A percentile compares a stretch with the other conserved stretches of the same genome.
These are phyloP conservation scores for Oncopeltus fasciatus DNA, from an alignment of 1,140 invertebrate genomes.

Conservation along the genomic window DNA sequence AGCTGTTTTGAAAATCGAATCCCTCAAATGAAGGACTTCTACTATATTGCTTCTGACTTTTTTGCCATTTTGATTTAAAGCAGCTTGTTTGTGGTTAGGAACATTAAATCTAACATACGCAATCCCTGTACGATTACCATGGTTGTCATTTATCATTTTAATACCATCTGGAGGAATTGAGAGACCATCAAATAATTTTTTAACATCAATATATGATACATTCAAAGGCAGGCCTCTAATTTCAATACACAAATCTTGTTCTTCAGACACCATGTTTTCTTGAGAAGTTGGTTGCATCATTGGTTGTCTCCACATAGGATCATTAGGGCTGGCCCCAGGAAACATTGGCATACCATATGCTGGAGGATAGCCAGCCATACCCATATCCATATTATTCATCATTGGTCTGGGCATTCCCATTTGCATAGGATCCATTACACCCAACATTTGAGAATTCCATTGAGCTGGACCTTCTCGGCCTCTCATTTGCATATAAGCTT, in stretches of 20 bases:
- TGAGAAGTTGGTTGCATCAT: background rate
- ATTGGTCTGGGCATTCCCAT: constrained; percentile 2
- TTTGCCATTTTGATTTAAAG: constrained; percentile 42
- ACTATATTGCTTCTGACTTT: constrained; percentile 44
- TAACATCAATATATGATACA: constrained; percentile 58
- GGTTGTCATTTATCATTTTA: constrained; percentile 66
- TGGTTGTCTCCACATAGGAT: background rate
- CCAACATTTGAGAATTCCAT: constrained; percentile 6
- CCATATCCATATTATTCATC: constrained; percentile 1
- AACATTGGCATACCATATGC: constrained; percentile 2
- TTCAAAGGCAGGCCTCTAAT: constrained; percentile 49
- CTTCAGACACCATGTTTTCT: background rate
- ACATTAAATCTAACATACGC: constrained; percentile 64
- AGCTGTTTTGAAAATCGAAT: constrained; percentile 13
- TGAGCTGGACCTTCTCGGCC: background rate
- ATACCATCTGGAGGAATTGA: constrained; percentile 68
- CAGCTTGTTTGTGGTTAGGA: constrained; percentile 48
- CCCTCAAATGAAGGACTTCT: constrained; percentile 37
- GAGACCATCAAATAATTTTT: constrained; percentile 62
- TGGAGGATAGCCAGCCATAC: background rate
- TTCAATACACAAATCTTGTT: constrained; percentile 44
- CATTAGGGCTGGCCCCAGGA: constrained; percentile 14
- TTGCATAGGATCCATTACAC: constrained; percentile 2
- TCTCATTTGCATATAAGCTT: background rate
- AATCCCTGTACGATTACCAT: constrained; percentile 61